Evolutionary conservation across 2,888 invertebrate species (phyloP), one percentile per base, ranked within the genome.

Genomic region (Nomada ferruginata): DNA sequence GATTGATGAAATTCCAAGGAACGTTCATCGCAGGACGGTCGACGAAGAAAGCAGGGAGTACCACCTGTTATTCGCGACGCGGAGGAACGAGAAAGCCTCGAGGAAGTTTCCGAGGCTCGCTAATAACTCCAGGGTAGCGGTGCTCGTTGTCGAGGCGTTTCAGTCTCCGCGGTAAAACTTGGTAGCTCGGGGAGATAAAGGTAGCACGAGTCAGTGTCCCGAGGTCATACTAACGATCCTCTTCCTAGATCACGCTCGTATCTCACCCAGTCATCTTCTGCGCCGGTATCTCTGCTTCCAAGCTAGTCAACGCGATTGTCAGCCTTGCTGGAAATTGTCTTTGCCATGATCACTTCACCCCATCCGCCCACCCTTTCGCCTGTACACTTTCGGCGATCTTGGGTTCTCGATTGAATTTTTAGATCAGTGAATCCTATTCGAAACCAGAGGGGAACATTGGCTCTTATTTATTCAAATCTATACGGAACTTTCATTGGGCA

Each of bases 141-240:
- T 63, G 75, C 87, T 86, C 85, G 85, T 86, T 89, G 89, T 90
- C 86, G 79, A 84, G 84, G 76, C 78, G 86, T 84, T 87, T 90
- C 88, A 88, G 85, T 85, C 86, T 84, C 77, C 80, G 75, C 80
- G 87, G 84, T 89, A 88, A 89, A 90, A 91, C 85, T 91, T 87
- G 87, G 86, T 87, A 90, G 91, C 87, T 90, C 84, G 85, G 85
- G 83, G 86, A 91, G 91, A 91, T 91, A 91, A 91, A 91, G 88
- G 79, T 82, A 83, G 78, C 73, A 20, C 77, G 78, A 79, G 79
- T 85, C 83, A 66, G 79, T 84, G 78, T 84, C 84, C 85, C 74
- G 83, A 84, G 84, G 86, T 85, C 66, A 83, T 80, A 73, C 83
- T 74, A 85, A 86, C 85, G 85, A 89, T 87, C 85, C 84, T 76